Base-by-base conservation (phyloP, 1,140 invertebrate genomes). In the Varroa destructor region DNA sequence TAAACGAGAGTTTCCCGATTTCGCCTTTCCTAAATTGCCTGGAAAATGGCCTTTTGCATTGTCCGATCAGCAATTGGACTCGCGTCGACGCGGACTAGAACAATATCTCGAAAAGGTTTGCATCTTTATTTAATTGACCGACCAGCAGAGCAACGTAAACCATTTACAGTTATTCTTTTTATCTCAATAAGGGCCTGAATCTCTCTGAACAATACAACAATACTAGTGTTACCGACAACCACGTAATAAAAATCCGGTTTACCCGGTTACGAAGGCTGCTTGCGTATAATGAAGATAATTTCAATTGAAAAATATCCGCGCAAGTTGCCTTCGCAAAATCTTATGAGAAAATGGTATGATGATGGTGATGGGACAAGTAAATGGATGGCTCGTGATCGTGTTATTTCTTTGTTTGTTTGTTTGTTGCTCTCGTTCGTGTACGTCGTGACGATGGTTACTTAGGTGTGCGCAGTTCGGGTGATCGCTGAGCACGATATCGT, bases 31-130 rank as follows among this genome's bases (percentile, higher is more conserved):
- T 0, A 97, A 97, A 82, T 81, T 99, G 70, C 96, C 97, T 0
- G 93, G 93, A 70, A 99, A 99, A 84, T 98, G 95, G 92, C 93
- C 93, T 61, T 99, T 99, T 79, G 87, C 89, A 79, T 84, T 86
- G 81, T 94, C 90, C 77, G 94, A 99, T 77, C 96, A 99, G 79
- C 95, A 99, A 79, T 81, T 99, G 73, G 96, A 99, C 80, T 86
- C 89, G 1, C 83, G 97, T 72, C 83, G 97, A 74, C 83, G 96
- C 76, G 93, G 92, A 0, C 82, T 99, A 40, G 96, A 99, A 79
- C 90, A 93, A 79, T 99, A 98, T 83, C 83, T 99, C 77, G 96
- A 99, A 80, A 95, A 96, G 84, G 79, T 81, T 81, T 64, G 70
- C 57, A 72, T 36, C 36, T 55, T 58, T 51, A 51, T 51, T 51